Evolutionary conservation across 2,888 invertebrate genomes (phyloP).

Genomic region (Barypeithes pellucidus): DNA sequence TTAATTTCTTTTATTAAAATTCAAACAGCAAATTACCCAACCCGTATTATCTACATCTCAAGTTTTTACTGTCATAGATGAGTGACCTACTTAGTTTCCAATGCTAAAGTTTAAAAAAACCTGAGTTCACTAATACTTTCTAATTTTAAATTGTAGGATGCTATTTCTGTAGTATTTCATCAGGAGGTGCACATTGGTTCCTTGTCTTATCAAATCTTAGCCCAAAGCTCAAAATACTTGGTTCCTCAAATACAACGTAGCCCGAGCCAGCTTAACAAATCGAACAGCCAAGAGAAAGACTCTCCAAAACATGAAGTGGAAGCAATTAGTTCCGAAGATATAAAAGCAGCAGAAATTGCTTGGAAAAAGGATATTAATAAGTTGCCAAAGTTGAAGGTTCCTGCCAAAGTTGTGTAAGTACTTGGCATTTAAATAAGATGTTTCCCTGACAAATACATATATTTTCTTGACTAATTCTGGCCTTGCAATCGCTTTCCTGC

Average conservation of each 20-base stretch:
- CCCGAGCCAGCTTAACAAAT: constrained; percentile 38
- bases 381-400: constrained; percentile 68
- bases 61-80: too few relatives aligned
- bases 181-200: constrained; percentile 59
- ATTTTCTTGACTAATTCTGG: too few relatives aligned
- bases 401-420: constrained; percentile 67
- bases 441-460: too few relatives aligned
- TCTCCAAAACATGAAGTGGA: constrained; percentile 71
- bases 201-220: constrained; percentile 64
- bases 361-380: constrained; percentile 73
- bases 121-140: background rate
- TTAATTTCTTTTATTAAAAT: too few relatives aligned
- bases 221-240: constrained; percentile 64
- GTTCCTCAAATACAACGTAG: constrained; percentile 40
- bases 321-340: constrained; percentile 75
- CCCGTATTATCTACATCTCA: too few relatives aligned
- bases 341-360: constrained; percentile 74
- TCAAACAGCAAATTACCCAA: too few relatives aligned
- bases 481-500: too few relatives aligned
- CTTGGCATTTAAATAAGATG: too few relatives aligned
- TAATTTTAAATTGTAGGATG: constrained; percentile 60
- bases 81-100: too few relatives aligned
- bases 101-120: too few relatives aligned
- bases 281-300: constrained; percentile 49
- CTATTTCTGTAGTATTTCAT: constrained; percentile 63